A percentile compares a stretch with the other conserved stretches of the same genome.
phyloP scores from a whole-genome alignment of 2,888 invertebrate species.

The Polydrusus pterygomalis region DNA sequence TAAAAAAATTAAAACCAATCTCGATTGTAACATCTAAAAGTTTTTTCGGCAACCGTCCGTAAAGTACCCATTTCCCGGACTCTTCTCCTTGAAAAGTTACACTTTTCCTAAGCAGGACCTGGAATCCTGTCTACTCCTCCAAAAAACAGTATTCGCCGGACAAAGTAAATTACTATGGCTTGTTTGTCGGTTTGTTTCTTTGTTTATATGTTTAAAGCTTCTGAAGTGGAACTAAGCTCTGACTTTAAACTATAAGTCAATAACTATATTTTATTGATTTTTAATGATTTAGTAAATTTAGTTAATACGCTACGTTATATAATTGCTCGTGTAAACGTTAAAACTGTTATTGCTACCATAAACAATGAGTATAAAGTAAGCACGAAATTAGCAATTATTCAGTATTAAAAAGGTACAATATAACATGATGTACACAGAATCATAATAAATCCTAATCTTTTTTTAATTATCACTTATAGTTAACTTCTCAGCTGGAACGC shows the following conservation, averaged over 20 bases:
- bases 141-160: no score
- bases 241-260: neutral
- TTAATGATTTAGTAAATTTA: neutral
- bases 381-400: neutral
- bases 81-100: no score
- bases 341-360: neutral
- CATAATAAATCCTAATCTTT: neutral
- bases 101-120: no score
- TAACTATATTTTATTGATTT: constrained; percentile 1
- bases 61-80: no score
- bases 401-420: neutral
- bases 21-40: no score
- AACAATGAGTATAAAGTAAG: neutral
- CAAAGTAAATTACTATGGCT: no score
- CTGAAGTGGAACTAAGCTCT: neutral
- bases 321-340: neutral
- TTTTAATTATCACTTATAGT: constrained; percentile 6
- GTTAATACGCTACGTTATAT: neutral
- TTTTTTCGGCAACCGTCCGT: no score
- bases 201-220: no score
- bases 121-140: no score
- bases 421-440: no score
- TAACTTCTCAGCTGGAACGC: neutral
- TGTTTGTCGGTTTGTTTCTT: no score
- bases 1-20: no score